Percentiles rank a stretch among this genome's conserved stretches.
Evolutionary conservation across 2,797 vertebrate species (phyloP).

Genomic region (Sebastes paucispinis): DNA sequence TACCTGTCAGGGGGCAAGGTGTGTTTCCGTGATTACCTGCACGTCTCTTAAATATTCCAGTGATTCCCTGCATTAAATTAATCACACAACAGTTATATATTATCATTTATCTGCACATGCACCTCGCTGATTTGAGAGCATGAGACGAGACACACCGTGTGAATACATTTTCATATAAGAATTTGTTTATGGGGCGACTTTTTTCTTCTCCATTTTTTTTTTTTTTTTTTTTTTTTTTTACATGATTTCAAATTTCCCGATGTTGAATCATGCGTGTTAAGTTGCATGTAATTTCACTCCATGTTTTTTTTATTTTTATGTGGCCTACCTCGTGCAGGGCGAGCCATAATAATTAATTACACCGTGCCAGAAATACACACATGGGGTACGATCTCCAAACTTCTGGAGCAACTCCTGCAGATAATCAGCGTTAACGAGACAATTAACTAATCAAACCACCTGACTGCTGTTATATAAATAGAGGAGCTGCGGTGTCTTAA

Average conservation of each 20-base stretch:
- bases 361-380: constrained; percentile 16
- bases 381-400: not conserved
- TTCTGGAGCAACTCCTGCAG: not conserved
- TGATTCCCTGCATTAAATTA: constrained; percentile 26
- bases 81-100: constrained; percentile 15
- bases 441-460: constrained; percentile 53
- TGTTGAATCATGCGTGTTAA: constrained; percentile 76
- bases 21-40: constrained; percentile 33
- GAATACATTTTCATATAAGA: not conserved
- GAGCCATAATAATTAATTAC: constrained; percentile 45
- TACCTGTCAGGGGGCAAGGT: constrained; percentile 36
- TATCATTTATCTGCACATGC: constrained; percentile 17
- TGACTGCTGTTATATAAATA: constrained; percentile 46
- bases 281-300: constrained; percentile 67
- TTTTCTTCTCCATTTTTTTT: constrained; percentile 5
- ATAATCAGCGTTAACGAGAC: constrained; percentile 43
- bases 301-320: constrained; percentile 40
- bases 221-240: not conserved
- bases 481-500: constrained; percentile 2
- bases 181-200: constrained; percentile 9
- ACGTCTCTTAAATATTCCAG: constrained; percentile 46
- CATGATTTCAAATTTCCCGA: constrained; percentile 59
- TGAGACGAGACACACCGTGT: not conserved
- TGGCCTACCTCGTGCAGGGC: constrained; percentile 16
- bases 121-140: not conserved